Base-by-base conservation (phyloP, 2,888 invertebrate genomes). In the Salpingus planirostris region DNA sequence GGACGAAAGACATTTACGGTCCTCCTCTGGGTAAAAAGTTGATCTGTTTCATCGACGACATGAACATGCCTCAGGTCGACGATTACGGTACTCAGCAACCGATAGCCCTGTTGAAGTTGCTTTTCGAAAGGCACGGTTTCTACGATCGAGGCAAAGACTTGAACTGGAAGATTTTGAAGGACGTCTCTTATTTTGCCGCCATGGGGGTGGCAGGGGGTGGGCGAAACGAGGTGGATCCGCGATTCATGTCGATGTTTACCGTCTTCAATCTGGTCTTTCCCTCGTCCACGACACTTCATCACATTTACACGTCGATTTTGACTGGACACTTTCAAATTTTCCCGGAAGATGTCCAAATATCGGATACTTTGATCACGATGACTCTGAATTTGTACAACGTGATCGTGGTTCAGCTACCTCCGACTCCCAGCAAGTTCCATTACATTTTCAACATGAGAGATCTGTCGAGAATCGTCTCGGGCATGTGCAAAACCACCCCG, bases 381-480 rank as follows among this genome's bases (percentile, higher is more conserved):
- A 92, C 90, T 0, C 66, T 93, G 43, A 74, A 81, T 39, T 65
- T 93, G 10, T 93, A 90, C 58, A 82, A 85, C 73, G 84, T 78
- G 55, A 43, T 87, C 22, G 76, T 84, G 38, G 68, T 71, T 11
- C 83, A 88, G 39, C 67, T 93, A 31, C 88, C 91, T 0, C 90
- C 92, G 2, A 93, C 91, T 0, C 93, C 93, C 0, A 81, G 84
- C 3, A 91, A 89, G 64, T 93, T 93, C 66, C 92, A 93, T 67
- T 93, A 93, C 66, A 86, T 91, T 46, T 93, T 92, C 68, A 92
- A 92, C 65, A 74, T 93, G 62, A 76, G 91, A 25, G 93, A 93
- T 67, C 64, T 93, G 46, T 91, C 91, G 1, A 75, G 90, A 33
- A 78, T 93, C 39, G 49, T 51, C 3, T 81, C 81, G 8, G 92